These are phyloP conservation scores for Decapterus maruadsi DNA, from an alignment of 2,797 vertebrate species.

Conservation along the genomic window DNA sequence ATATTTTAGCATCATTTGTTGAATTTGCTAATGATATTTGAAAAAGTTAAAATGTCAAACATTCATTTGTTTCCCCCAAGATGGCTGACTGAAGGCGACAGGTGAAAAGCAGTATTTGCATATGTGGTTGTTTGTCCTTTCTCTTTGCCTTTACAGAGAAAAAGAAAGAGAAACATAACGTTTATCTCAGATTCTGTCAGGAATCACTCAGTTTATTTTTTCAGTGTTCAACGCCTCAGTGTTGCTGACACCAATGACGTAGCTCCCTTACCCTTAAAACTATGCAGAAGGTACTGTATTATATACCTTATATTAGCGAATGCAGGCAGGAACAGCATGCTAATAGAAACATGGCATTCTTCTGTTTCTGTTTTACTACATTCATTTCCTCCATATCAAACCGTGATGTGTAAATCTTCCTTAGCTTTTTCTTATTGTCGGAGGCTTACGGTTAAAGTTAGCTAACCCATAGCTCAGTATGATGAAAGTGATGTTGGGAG, in stretches of 20 bases:
- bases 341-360: too few species aligned
- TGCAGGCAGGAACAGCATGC: too few species aligned
- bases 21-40: not conserved
- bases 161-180: not conserved
- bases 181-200: not conserved
- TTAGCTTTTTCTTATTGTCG: not conserved
- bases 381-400: not conserved
- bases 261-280: not conserved
- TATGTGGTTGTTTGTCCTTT: not conserved
- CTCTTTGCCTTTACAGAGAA: not conserved
- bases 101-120: constrained; percentile 4
- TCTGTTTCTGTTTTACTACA: too few species aligned
- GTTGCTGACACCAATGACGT: not conserved
- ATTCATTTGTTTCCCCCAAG: not conserved
- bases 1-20: not conserved
- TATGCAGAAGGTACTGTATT: not conserved
- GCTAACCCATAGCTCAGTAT: not conserved
- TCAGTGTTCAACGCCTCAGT: not conserved
- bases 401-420: not conserved
- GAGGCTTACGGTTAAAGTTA: too few species aligned
- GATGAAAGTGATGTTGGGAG: not conserved
- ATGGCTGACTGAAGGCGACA: constrained; percentile 2
- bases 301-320: not conserved
- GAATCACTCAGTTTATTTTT: not conserved
- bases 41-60: not conserved